Base-by-base conservation (phyloP, 2,888 invertebrate species). In the Leptopilina drosophilae region DNA sequence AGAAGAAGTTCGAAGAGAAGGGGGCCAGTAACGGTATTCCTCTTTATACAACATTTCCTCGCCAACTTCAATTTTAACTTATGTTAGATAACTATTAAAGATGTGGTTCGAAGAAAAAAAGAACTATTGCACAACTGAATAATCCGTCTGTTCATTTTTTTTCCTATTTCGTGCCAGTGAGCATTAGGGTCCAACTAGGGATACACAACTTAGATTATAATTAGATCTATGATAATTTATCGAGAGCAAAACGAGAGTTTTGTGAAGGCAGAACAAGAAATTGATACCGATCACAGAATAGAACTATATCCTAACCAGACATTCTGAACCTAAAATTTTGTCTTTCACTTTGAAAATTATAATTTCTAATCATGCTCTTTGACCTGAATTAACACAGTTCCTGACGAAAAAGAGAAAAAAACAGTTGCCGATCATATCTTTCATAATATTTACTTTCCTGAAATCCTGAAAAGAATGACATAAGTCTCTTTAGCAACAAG, bases 21-120 rank as follows among this genome's bases (percentile, higher is more conserved):
- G 81, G 81, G 82, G 80, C 82, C 81, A 80, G 79, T 85, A 84
- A 84, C 85, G 85, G 85, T 84, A 84, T 64, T 76, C 81, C 80
- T 78, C 81, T 80, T 75, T 79, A 81, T 76, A 79, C 73, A 67
- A 76, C 64, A 81, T 75, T 78, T 82, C 65, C 67, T 56, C 75
- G 46, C 66, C 78, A 75, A 64, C 64, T 56, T 49, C 59, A 59
- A 78, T 80, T 78, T 76, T 78, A 69, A 49, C 56, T 69, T 33
- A 20, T 20, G 49, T 78, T 42, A 42, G 11, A 49, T 49, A 49
- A 49, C 49, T 49, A 49, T 49, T 49, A 49, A 49, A 49, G 49
- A 11, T 8, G 12, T 49, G 33, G 33, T 49, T 49, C 11, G 2
- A 11, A 9, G 0, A 11, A 49, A 49, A 49, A 49, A 9, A 11